Base-by-base conservation (phyloP, 2,113 vertebrate genomes). In the Bothrops jararaca region DNA sequence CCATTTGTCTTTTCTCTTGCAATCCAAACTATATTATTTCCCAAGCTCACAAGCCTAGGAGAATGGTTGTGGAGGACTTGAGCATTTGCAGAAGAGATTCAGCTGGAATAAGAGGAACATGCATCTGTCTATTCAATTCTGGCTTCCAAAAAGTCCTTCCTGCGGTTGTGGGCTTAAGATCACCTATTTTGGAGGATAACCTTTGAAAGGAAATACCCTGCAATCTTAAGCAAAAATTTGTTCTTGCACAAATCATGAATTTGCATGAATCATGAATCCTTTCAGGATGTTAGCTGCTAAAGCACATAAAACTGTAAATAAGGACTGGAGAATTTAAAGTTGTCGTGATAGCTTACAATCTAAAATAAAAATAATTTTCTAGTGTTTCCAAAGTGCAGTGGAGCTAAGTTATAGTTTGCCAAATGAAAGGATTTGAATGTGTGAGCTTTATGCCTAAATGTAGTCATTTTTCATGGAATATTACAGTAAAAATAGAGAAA, bases 391-490 rank as follows among this genome's bases (percentile, higher is more conserved):
- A 80, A 80, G 10, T 90, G 93, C 91, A 39, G 89, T 1, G n/a
- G 34, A 92, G 88, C 54, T 18, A 85, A 91, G 0, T 29, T 90
- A 89, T 92, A 93, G 90, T 58, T 64, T 42, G 88, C 86, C 91
- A 90, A 89, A 88, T 89, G 91, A 91, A 88, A 39, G n/a, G 13
- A 54, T 53, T 53, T 88, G 13, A 53, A 88, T 20, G 2, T 1
- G 13, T 24, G 10, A 91, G 50, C 91, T 5, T 0, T 91, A 89
- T 80, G 87, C 39, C 20, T 26, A 52, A 4, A 24, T 92, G 50
- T 42, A 23, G 5, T 34, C 10, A n/a, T 88, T 87, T 89, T 24
- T 11, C 13, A 39, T 85, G 7, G 85, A 26, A 48, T 29, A 57
- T 45, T n/a, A 90, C 20, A 58, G 6, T 48, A 80, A 88, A 57